Base-by-base conservation (phyloP, 2,113 vertebrate genomes). In the Ranitomeya imitator region DNA sequence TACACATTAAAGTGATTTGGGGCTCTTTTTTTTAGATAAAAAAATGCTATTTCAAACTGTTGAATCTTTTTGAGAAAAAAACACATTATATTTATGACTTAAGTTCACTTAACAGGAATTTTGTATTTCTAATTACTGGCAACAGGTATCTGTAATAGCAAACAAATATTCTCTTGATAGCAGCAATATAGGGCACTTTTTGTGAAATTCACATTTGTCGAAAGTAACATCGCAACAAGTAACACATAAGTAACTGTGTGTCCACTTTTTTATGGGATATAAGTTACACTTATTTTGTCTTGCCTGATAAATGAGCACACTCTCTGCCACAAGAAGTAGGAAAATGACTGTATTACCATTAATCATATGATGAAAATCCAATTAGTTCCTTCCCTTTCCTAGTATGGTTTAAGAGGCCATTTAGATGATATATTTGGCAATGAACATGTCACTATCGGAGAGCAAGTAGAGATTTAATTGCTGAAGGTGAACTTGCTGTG, bases 391-490 rank as follows among this genome's bases (percentile, higher is more conserved):
- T 89, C 18, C 82, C 81, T 85, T 65, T 85, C 87, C 60, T 67
- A 79, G 74, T 78, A 85, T 85, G 87, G 87, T 89, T 89, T 89
- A 85, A 89, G 87, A 89, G 87, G 87, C 87, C 81, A 89, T 89
- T 89, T 85, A 85, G 74, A 89, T 89, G 87, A 89, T 89, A 14
- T 89, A 89, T 89, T 73, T 82, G 69, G 73, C 87, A 78, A 89
- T 89, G 82, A 89, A 89, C 74, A 84, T 89, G 87, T 77, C 82
- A 85, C 82, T 85, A 85, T 21, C 18, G 51, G 59, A 79, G 82
- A 85, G 74, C 87, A 57, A 54, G 73, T 52, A 85, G 74, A 57
- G 51, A 82, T 85, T 78, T 84, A 85, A 89, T 85, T 89, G 81
- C 87, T 69, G 60, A 85, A 85, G 81, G 87, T 89, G 82, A 89